Base-by-base conservation (phyloP, 2,888 invertebrate species). In the Microctonus hyperodae region DNA sequence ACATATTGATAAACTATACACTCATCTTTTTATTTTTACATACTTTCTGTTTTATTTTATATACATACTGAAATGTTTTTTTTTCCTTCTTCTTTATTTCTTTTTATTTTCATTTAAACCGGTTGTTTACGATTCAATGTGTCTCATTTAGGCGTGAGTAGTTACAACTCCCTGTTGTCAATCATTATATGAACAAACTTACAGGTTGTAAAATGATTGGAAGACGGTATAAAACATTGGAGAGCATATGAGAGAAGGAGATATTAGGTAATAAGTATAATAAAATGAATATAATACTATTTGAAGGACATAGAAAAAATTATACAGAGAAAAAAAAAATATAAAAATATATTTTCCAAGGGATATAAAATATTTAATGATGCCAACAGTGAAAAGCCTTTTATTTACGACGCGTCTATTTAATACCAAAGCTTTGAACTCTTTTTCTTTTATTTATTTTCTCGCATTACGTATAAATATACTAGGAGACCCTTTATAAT, bases 181-280 rank as follows among this genome's bases (percentile, higher is more conserved):
- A 60, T 50, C 55, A 48, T 69, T 60, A 48, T 57, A 33, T 58
- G 50, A 7, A 23, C 63, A 23, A 3, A 56, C 57, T 22, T 25
- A 57, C 50, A 57, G 48, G 56, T 69, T 64, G 69, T 70, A 69
- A 71, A 71, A 40, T 20, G 64, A 55, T 65, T 65, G 64, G 67
- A 71, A 68, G 68, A 69, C 71, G 56, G n/a, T 61, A n/a, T n/a
- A 59, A 64, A 58, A 51, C 55, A 61, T 68, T 16, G n/a, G 31
- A n/a, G 37, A 16, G 16, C 2, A 44, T n/a, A n/a, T n/a, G 16
- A 16, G 16, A 16, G 44, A 44, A 16, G 16, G 16, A 51, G 50
- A 58, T 60, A 72, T 70, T 60, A 65, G 62, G 67, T 65, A 69
- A 67, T 51, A 33, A 64, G 44, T 56, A 64, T 55, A 33, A 59